phyloP scores from a whole-genome alignment of 2,797 vertebrate species.

The Numenius phaeopus region DNA sequence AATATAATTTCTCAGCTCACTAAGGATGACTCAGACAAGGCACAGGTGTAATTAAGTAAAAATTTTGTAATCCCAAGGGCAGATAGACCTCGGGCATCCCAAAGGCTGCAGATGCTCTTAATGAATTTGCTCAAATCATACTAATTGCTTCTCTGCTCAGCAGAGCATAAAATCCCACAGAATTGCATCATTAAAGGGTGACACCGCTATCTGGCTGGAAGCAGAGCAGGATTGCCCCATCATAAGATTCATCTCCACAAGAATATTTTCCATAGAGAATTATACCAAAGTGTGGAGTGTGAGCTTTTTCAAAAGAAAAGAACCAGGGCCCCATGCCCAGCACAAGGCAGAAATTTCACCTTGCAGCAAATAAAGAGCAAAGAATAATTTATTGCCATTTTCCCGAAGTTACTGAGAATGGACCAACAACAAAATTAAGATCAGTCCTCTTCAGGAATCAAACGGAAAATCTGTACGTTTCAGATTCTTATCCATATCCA shows the following conservation, averaged over 20 bases:
- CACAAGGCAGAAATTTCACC: background rate
- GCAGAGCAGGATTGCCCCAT: background rate
- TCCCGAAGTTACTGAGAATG: background rate
- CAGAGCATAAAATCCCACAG: background rate
- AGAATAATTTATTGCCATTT: background rate
- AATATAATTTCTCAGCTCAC: background rate
- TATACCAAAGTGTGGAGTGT: background rate
- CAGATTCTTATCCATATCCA: background rate
- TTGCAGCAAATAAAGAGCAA: background rate
- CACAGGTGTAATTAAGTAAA: background rate
- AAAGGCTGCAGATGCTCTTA: background rate
- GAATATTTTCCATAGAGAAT: background rate
- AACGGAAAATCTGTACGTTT: background rate
- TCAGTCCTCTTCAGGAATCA: background rate
- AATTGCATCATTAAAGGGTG: background rate
- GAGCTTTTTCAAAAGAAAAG: background rate
- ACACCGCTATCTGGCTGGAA: background rate
- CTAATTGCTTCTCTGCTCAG: background rate
- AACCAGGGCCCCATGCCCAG: background rate
- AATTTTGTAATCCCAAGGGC: background rate
- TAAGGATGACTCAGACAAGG: background rate
- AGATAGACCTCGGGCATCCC: background rate
- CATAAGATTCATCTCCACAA: background rate
- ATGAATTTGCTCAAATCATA: background rate
- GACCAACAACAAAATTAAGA: background rate